These are phyloP conservation scores for Oscheius sp. DNA, from an alignment of 2,888 invertebrate genomes.

Conservation along the genomic window DNA sequence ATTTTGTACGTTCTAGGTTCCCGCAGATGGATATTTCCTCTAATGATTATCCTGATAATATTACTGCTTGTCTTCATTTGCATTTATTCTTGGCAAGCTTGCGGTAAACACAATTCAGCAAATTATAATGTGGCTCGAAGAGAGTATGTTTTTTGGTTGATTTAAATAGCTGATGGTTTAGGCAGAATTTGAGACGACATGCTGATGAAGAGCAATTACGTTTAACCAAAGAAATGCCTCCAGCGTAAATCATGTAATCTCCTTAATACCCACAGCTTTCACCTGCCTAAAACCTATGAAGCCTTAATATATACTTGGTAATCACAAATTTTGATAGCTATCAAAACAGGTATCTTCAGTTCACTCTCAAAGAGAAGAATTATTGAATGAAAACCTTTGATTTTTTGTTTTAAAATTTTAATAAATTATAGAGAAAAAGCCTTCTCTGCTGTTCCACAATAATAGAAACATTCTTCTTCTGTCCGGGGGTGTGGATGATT, in stretches of 20 bases:
- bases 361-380: neutral
- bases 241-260: neutral
- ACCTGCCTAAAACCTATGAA: constrained; percentile 1
- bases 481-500: constrained; percentile 46
- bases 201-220: constrained; percentile 18
- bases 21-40: constrained; percentile 61
- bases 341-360: neutral
- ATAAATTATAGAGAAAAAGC: neutral
- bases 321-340: neutral
- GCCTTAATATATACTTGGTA: constrained; percentile 22
- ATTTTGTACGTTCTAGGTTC: constrained; percentile 36
- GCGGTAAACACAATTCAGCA: constrained; percentile 51
- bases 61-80: constrained; percentile 61
- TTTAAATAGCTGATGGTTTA: neutral
- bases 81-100: constrained; percentile 59
- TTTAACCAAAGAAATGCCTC: constrained; percentile 12
- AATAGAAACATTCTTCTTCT: constrained; percentile 39
- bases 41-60: constrained; percentile 61
- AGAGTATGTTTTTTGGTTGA: constrained; percentile 42
- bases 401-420: neutral
- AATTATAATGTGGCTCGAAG: constrained; percentile 64
- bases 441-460: constrained; percentile 21
- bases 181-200: constrained; percentile 13
- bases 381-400: neutral
- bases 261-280: constrained; percentile 17